These are phyloP conservation scores for Numida meleagris DNA, from an alignment of 2,113 vertebrate species.

Conservation along the genomic window DNA sequence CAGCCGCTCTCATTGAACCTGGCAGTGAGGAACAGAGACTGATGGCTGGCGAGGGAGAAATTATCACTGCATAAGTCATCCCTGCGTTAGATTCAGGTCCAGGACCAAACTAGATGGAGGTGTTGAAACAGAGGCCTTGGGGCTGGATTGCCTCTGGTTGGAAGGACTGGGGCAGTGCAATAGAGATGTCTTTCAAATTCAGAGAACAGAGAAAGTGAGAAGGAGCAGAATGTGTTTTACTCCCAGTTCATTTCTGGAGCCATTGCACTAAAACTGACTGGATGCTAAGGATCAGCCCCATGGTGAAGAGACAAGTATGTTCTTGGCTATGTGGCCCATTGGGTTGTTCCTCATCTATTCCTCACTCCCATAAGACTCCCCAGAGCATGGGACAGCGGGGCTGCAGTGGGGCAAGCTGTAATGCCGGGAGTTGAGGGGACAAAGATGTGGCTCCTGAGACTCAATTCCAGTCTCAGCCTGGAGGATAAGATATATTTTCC, in stretches of 20 bases:
- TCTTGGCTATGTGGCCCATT: not conserved
- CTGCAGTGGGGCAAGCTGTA: not conserved
- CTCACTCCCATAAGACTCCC: not conserved
- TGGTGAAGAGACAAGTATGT: not conserved
- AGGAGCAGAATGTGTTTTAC: not conserved
- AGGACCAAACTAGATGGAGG: not conserved
- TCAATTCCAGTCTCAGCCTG: not conserved
- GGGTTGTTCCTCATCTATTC: not conserved
- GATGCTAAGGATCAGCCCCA: not conserved
- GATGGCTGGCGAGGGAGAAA: not conserved
- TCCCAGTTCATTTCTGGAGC: not conserved
- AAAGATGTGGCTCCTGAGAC: not conserved
- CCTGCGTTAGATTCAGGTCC: not conserved
- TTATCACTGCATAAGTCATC: not conserved
- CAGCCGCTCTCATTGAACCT: not conserved
- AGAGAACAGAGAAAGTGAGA: fast-evolving
- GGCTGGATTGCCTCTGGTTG: not conserved
- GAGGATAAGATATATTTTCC: not conserved
- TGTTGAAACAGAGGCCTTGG: not conserved
- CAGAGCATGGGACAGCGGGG: not conserved
- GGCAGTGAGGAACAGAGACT: not conserved
- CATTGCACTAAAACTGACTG: not conserved
- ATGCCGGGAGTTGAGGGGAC: fast-evolving
- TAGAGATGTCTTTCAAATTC: not conserved
- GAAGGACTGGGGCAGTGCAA: not conserved